Evolutionary conservation across 1,140 invertebrate species (phyloP).

Genomic region (Asobara japonica): DNA sequence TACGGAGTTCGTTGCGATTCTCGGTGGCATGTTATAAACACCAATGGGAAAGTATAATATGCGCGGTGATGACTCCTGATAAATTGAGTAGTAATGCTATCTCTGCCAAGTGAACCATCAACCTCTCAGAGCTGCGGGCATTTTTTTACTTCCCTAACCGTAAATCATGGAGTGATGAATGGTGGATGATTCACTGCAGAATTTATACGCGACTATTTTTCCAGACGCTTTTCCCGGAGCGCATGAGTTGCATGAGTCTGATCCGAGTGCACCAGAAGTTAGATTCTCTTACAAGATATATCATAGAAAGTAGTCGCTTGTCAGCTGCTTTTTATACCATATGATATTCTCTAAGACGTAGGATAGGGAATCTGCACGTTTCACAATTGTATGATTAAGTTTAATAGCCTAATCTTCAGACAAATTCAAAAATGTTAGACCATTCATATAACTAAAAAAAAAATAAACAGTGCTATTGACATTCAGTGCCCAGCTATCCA

Average conservation of each 20-base stretch:
- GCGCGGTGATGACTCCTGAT: neutral
- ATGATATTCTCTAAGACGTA: no score
- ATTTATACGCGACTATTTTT: neutral
- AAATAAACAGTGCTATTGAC: no score
- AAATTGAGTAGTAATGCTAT: neutral
- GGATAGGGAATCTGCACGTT: no score
- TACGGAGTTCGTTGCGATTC: neutral
- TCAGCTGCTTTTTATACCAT: neutral
- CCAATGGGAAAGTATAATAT: neutral
- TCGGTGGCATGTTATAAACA: neutral
- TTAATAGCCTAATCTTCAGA: no score
- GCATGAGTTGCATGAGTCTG: neutral
- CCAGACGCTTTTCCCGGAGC: neutral
- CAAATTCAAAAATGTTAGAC: no score
- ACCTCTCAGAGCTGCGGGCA: neutral
- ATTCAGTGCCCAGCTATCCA: no score
- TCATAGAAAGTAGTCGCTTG: neutral
- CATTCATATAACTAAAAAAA: no score
- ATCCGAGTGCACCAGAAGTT: neutral
- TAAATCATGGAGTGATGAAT: neutral
- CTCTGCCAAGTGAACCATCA: neutral
- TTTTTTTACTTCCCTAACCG: neutral
- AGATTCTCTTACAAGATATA: neutral
- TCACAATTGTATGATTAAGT: no score
- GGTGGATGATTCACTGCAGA: neutral